A percentile compares a stretch with the other conserved stretches of the same genome.
Conservation (phyloP, 2,888 invertebrate genomes). For the Tryphoninae sp. region DNA sequence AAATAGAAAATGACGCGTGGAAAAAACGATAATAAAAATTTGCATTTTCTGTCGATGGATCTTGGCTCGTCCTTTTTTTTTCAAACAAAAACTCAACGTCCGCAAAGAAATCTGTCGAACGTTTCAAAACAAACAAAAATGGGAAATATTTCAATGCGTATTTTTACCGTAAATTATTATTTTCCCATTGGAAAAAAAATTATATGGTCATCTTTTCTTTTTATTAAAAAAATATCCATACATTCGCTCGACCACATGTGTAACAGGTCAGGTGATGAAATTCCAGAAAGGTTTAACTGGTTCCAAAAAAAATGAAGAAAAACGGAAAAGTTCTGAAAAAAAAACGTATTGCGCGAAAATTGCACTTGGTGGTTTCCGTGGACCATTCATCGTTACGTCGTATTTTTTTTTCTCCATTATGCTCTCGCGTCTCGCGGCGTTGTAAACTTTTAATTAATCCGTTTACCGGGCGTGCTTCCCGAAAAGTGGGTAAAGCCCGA, state of each 20-base stretch:
- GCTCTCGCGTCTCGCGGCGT: conserved; percentile 24
- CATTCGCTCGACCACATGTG: conserved; percentile 36
- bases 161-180: background rate
- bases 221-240: background rate
- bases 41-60: background rate
- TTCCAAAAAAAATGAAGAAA: conserved; percentile 23
- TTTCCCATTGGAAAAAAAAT: background rate
- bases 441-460: conserved; percentile 61
- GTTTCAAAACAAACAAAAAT: background rate
- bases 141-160: background rate
- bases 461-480: conserved; percentile 47
- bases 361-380: conserved; percentile 12
- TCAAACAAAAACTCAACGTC: background rate
- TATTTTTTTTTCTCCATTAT: conserved; percentile 38
- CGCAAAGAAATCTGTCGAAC: background rate
- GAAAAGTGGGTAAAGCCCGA: conserved; percentile 46
- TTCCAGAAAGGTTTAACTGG: conserved; percentile 56
- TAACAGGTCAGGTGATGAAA: conserved; percentile 53
- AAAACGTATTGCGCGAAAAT: conserved; percentile 24
- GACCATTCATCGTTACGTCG: conserved; percentile 19
- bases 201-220: conserved; percentile 1
- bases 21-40: background rate
- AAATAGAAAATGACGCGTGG: conserved; percentile 6
- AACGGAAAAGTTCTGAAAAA: conserved; percentile 4
- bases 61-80: background rate